Evolutionary conservation across 2,888 invertebrate species (phyloP).

Genomic region (Agonopterix arenella): DNA sequence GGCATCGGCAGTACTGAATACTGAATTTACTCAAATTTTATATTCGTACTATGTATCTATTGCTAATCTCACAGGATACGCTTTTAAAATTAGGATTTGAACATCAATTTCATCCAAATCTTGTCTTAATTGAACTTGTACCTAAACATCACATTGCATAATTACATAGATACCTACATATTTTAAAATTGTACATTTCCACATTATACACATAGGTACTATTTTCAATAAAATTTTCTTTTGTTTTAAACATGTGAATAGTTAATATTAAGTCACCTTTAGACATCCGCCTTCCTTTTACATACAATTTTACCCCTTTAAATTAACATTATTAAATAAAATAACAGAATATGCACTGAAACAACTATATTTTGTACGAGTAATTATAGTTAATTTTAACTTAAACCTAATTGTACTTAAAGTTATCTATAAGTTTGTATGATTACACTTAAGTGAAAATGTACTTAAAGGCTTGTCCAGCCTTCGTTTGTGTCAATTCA

Average conservation of each 20-base stretch:
- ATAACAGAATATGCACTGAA: constrained; percentile 45
- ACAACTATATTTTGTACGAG: constrained; percentile 57
- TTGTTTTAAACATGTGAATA: constrained; percentile 7
- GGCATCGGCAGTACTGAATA: constrained; percentile 1
- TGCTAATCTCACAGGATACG: constrained; percentile 45
- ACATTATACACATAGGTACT: constrained; percentile 13
- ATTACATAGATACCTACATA: constrained; percentile 9
- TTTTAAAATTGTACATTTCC: constrained; percentile 17
- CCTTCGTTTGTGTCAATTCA: constrained; percentile 62
- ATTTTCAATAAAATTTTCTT: constrained; percentile 2
- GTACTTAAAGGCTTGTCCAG: constrained; percentile 24
- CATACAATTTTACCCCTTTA: constrained; percentile 23
- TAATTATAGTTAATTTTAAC: constrained; percentile 58
- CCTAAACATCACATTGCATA: constrained; percentile 15
- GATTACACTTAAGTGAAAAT: constrained; percentile 40
- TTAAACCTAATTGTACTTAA: constrained; percentile 44
- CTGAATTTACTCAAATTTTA: background rate
- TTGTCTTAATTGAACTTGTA: constrained; percentile 18
- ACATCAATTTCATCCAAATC: constrained; percentile 16
- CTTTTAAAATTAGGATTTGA: constrained; percentile 52
- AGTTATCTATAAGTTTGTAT: constrained; percentile 53
- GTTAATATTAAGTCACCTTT: constrained; percentile 16
- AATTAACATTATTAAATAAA: constrained; percentile 11
- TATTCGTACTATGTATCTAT: constrained; percentile 24
- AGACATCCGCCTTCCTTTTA: constrained; percentile 27